These are phyloP conservation scores for Zaprionus taronus DNA, from an alignment of 1,140 invertebrate species.

Conservation along the genomic window DNA sequence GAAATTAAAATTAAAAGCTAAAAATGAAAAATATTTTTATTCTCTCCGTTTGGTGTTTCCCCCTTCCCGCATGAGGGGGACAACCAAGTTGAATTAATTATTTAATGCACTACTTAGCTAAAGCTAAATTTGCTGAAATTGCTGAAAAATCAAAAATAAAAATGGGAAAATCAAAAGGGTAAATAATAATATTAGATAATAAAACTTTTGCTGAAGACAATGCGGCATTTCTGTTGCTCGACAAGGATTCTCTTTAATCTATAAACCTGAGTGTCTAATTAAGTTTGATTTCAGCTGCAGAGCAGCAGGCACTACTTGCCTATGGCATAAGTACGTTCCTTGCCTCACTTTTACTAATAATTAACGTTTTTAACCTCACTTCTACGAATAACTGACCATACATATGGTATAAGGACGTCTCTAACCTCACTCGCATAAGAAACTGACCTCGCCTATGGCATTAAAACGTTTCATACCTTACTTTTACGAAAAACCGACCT, in stretches of 20 bases:
- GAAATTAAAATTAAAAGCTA: conserved; percentile 74
- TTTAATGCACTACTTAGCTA: conserved; percentile 17
- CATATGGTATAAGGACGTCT: too few relatives aligned
- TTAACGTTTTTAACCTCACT: neutral
- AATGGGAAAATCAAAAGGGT: conserved; percentile 34
- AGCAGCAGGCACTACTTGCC: conserved; percentile 25
- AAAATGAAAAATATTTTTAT: conserved; percentile 84
- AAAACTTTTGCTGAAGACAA: conserved; percentile 35
- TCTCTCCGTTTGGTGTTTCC: conserved; percentile 77
- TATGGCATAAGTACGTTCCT: conserved; percentile 32
- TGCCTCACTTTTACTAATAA: neutral
- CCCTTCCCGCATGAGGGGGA: conserved; percentile 35
- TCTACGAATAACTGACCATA: neutral
- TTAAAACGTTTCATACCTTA: neutral
- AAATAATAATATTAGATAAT: conserved; percentile 29
- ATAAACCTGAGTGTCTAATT: conserved; percentile 73
- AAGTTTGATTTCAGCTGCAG: conserved; percentile 26
- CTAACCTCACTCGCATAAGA: too few relatives aligned
- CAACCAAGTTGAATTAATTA: conserved; percentile 55
- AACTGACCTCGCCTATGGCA: conserved; percentile 40
- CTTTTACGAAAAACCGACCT: neutral
- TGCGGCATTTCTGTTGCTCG: conserved; percentile 52
- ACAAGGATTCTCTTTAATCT: conserved; percentile 41
- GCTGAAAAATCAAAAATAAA: conserved; percentile 41
- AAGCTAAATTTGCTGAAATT: conserved; percentile 23